A percentile compares a stretch with the other conserved stretches of the same genome.
phyloP scores from a whole-genome alignment of 2,888 invertebrate species.

The Papilio gigon region DNA sequence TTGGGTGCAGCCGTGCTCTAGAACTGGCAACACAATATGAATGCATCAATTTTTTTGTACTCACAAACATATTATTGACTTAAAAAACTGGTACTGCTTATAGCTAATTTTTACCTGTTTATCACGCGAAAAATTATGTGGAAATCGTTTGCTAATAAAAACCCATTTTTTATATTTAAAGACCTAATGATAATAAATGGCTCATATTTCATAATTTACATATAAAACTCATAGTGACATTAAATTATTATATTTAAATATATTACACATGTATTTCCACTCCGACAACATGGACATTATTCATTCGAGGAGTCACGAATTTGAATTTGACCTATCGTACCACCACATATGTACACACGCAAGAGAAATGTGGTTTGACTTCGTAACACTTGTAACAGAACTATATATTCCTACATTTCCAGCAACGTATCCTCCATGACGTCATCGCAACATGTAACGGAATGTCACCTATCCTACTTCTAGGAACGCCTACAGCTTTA shows the following conservation, averaged over 20 bases:
- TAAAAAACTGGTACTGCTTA: neutral
- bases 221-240: constrained; percentile 15
- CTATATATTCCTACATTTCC: neutral
- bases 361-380: neutral
- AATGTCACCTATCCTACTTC: neutral
- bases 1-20: too few relatives aligned
- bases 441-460: neutral
- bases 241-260: constrained; percentile 11
- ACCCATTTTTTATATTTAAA: constrained; percentile 1
- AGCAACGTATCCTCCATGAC: neutral
- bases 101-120: neutral
- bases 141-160: constrained; percentile 14
- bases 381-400: neutral
- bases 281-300: neutral
- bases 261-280: constrained; percentile 4
- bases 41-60: too few relatives aligned
- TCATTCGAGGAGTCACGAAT: neutral
- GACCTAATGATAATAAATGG: constrained; percentile 10
- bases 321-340: constrained; percentile 15
- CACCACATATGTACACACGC: neutral
- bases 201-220: constrained; percentile 13
- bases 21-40: too few relatives aligned
- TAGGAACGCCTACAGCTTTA: neutral
- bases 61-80: too few relatives aligned
- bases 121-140: neutral